Evolutionary conservation across 2,888 invertebrate genomes (phyloP).

Genomic region (Tricholauxania praeusta): DNA sequence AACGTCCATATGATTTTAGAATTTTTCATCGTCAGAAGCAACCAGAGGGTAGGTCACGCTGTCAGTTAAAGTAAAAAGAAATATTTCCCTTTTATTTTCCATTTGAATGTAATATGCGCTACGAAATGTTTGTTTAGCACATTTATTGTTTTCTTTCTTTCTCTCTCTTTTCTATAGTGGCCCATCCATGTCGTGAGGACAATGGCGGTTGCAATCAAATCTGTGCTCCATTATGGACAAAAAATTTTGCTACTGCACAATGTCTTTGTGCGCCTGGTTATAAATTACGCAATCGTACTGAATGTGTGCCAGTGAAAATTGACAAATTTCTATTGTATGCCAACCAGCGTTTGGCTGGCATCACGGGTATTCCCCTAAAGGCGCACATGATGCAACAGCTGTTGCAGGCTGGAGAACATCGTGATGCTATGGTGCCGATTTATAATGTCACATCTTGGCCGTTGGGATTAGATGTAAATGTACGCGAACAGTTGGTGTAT

Average conservation of each 20-base stretch:
- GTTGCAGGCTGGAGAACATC: conserved; percentile 52
- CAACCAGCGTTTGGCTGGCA: conserved; percentile 77
- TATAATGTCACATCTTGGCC: conserved; percentile 74
- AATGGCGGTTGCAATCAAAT: conserved; percentile 83
- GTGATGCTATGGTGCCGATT: conserved; percentile 78
- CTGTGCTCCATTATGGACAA: conserved; percentile 77
- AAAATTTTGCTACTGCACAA: conserved; percentile 71
- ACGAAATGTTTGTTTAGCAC: background rate
- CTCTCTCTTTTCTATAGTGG: conserved; percentile 65
- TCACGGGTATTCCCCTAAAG: conserved; percentile 73
- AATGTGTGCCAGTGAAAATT: conserved; percentile 73
- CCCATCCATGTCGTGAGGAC: conserved; percentile 77
- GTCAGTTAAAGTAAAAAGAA: background rate
- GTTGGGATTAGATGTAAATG: conserved; percentile 78
- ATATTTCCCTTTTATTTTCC: background rate
- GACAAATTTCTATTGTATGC: conserved; percentile 76
- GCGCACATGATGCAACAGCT: conserved; percentile 57
- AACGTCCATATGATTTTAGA: conserved; percentile 75
- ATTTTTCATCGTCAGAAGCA: conserved; percentile 84
- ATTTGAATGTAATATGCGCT: background rate
- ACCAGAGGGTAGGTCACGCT: conserved; percentile 72
- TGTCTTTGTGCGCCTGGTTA: conserved; percentile 83
- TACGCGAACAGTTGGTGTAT: conserved; percentile 73
- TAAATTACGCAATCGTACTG: conserved; percentile 71
- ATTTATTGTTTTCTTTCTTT: background rate